A percentile compares a stretch with the other conserved stretches of the same genome.
phyloP scores from a whole-genome alignment of 2,797 vertebrate species.

The Cacajao melanocephalus region DNA sequence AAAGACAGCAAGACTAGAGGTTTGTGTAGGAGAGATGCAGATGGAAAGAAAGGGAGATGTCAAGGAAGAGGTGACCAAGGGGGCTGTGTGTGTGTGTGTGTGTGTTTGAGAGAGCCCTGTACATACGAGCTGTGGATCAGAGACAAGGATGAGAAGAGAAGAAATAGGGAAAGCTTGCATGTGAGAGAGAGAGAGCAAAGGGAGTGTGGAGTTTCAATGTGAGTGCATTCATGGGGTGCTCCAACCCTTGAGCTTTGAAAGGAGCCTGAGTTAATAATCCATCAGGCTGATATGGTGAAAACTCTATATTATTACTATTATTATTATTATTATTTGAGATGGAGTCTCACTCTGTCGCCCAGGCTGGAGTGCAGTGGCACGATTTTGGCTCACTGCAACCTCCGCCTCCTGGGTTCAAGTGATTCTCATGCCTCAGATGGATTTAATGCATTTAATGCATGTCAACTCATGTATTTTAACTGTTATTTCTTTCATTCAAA shows the following conservation, averaged over 20 bases:
- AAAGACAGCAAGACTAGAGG: background rate
- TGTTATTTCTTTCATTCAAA: conserved; percentile 19
- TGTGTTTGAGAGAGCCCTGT: background rate
- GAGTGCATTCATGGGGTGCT: background rate
- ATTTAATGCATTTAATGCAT: background rate
- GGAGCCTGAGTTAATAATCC: too few species aligned
- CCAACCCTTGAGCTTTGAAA: background rate
- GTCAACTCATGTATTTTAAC: background rate
- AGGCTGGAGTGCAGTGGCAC: too few species aligned
- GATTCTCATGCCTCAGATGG: too few species aligned
- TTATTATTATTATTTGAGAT: too few species aligned
- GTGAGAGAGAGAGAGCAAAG: background rate
- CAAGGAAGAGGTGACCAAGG: background rate
- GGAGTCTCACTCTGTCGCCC: too few species aligned
- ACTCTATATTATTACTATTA: too few species aligned
- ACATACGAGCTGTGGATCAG: background rate
- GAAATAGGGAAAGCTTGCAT: background rate
- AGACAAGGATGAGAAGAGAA: background rate
- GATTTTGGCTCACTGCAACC: too few species aligned
- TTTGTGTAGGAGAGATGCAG: background rate
- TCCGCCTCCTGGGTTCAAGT: too few species aligned
- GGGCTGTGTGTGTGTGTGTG: background rate
- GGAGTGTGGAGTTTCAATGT: too few species aligned
- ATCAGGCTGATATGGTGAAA: too few species aligned
- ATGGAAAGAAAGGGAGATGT: background rate